Evolutionary conservation across 2,113 vertebrate genomes (phyloP).

Genomic region (Planiliza haematocheilus): DNA sequence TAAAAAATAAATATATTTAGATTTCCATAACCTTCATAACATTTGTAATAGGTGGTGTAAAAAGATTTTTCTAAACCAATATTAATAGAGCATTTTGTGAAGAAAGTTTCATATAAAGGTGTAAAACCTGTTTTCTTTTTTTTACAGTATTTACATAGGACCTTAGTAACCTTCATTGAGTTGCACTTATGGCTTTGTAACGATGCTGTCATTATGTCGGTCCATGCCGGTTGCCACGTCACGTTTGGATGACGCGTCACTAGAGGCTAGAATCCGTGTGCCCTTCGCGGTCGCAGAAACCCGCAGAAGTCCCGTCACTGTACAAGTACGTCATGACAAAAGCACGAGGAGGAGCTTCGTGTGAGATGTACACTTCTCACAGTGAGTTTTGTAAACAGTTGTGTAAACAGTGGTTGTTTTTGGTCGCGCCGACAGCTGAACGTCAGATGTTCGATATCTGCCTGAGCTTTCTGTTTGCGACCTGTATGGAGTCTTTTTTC

Average conservation of each 20-base stretch:
- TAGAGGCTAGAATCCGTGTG: background rate
- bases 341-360: slow-evolving; percentile 47
- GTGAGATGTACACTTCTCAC: slow-evolving; percentile 54
- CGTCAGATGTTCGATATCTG: slow-evolving; percentile 94
- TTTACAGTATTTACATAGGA: slow-evolving; percentile 79
- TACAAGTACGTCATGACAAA: slow-evolving; percentile 10
- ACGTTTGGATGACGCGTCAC: background rate
- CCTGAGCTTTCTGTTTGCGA: slow-evolving; percentile 89
- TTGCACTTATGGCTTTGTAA: slow-evolving; percentile 40
- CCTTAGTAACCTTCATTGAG: slow-evolving; percentile 1
- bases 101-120: slow-evolving; percentile 73
- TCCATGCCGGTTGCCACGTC: background rate
- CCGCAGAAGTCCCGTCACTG: background rate
- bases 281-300: background rate
- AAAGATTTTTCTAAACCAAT: slow-evolving; percentile 13
- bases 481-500: slow-evolving; percentile 85
- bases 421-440: slow-evolving; percentile 28
- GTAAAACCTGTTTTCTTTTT: slow-evolving; percentile 65
- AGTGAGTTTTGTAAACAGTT: slow-evolving; percentile 74
- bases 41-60: slow-evolving; percentile 4
- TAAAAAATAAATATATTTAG: slow-evolving; percentile 22
- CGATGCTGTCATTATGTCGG: slow-evolving; percentile 29
- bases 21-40: slow-evolving; percentile 7
- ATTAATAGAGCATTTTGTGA: slow-evolving; percentile 16
- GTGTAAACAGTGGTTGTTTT: slow-evolving; percentile 75